These are phyloP conservation scores for Phymatocera aterrima DNA, from an alignment of 2,888 invertebrate genomes.

Conservation along the genomic window DNA sequence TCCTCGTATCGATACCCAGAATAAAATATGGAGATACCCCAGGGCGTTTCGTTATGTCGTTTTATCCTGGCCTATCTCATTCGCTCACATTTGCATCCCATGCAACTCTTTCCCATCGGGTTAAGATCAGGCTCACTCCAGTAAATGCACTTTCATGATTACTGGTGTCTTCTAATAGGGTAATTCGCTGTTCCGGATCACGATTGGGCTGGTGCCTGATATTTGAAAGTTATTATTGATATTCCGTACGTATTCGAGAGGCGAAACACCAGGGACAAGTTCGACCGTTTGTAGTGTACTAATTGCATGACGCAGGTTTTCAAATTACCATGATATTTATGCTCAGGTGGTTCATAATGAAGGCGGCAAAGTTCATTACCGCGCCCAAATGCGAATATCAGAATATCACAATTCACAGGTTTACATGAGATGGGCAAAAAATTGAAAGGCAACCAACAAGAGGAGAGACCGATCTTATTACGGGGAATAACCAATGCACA, in stretches of 20 bases:
- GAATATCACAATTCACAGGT: background rate
- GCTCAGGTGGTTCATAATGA: background rate
- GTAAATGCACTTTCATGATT: constrained; percentile 64
- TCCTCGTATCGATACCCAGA: constrained; percentile 57
- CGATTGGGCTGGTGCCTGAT: background rate
- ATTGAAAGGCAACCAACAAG: background rate
- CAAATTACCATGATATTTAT: constrained; percentile 5
- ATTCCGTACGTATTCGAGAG: background rate
- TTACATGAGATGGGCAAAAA: background rate
- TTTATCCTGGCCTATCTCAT: constrained; percentile 43
- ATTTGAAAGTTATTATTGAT: background rate
- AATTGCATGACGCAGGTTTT: background rate
- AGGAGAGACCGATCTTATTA: background rate
- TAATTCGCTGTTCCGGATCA: constrained; percentile 53
- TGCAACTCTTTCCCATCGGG: constrained; percentile 50
- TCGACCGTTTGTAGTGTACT: background rate
- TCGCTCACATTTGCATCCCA: constrained; percentile 2
- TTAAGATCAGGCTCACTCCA: constrained; percentile 63
- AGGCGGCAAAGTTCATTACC: background rate
- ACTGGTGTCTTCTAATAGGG: constrained; percentile 46
- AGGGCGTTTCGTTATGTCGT: constrained; percentile 18
- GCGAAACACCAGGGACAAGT: background rate
- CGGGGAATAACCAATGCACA: background rate
- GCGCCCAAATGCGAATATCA: background rate
- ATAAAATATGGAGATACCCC: constrained; percentile 61